phyloP scores from a whole-genome alignment of 35 echinoderm and acorn worm genomes.

The Lytechinus pictus region DNA sequence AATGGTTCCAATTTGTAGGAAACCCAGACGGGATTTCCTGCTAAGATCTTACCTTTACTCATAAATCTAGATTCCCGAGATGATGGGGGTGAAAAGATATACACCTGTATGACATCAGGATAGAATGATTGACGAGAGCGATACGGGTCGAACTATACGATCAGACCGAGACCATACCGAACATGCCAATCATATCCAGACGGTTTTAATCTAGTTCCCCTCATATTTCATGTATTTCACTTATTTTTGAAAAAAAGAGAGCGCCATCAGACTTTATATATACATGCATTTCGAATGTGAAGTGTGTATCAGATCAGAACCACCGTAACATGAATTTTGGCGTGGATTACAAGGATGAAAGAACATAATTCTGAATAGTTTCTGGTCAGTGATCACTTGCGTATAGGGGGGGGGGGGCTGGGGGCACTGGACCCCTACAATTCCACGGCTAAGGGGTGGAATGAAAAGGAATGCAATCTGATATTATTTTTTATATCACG shows the following conservation, averaged over 20 bases:
- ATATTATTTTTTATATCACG: too few relatives aligned
- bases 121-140: neutral
- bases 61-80: neutral
- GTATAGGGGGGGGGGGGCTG: too few relatives aligned
- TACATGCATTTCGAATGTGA: too few relatives aligned
- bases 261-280: too few relatives aligned
- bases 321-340: too few relatives aligned
- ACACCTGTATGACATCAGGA: conserved; percentile 55
- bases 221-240: neutral
- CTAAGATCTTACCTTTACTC: conserved; percentile 3
- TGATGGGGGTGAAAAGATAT: neutral
- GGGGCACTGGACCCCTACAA: too few relatives aligned
- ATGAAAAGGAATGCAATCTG: too few relatives aligned
- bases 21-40: neutral
- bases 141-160: conserved; percentile 25
- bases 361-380: too few relatives aligned
- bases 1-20: neutral
- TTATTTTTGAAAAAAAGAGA: neutral
- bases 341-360: too few relatives aligned
- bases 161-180: conserved; percentile 38
- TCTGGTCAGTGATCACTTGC: too few relatives aligned
- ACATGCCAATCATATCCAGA: conserved; percentile 49
- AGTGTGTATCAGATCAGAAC: too few relatives aligned
- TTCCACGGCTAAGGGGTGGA: too few relatives aligned
- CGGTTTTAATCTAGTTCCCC: neutral